These are phyloP conservation scores for Cerastis rubricosa DNA, from an alignment of 2,888 invertebrate species.

Conservation along the genomic window DNA sequence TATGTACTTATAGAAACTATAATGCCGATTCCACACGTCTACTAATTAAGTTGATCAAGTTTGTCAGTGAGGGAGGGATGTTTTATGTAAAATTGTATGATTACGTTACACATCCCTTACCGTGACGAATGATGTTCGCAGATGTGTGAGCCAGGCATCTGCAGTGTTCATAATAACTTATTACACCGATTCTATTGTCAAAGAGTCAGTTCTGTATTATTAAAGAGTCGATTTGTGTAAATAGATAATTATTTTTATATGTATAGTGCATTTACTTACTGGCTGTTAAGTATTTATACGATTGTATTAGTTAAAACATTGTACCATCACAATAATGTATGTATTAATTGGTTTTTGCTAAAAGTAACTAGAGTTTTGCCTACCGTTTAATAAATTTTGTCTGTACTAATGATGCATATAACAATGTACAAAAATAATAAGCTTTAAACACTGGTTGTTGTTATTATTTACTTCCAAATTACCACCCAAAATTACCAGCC, in stretches of 20 bases:
- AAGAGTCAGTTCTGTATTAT: conserved; percentile 73
- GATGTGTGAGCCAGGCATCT: conserved; percentile 56
- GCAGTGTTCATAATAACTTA: conserved; percentile 77
- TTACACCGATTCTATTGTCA: conserved; percentile 78
- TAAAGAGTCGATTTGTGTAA: conserved; percentile 79
- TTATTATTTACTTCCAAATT: conserved; percentile 64
- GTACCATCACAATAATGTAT: conserved; percentile 76
- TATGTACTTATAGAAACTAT: conserved; percentile 75
- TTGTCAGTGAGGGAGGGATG: conserved; percentile 46
- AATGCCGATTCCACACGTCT: conserved; percentile 57
- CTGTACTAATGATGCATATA: conserved; percentile 87
- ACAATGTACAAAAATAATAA: conserved; percentile 90
- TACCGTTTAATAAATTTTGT: conserved; percentile 73
- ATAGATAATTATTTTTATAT: conserved; percentile 83
- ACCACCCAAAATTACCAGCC: neutral
- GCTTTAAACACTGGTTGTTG: conserved; percentile 84
- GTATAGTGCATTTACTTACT: conserved; percentile 88
- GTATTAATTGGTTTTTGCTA: conserved; percentile 73
- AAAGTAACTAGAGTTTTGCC: conserved; percentile 75
- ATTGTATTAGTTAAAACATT: conserved; percentile 74
- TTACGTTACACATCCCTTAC: conserved; percentile 29
- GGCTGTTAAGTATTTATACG: conserved; percentile 87
- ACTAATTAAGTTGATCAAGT: conserved; percentile 33
- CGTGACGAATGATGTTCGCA: conserved; percentile 23
- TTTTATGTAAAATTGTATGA: conserved; percentile 21